phyloP scores from a whole-genome alignment of 2,113 vertebrate genomes.

The Grus americana region DNA sequence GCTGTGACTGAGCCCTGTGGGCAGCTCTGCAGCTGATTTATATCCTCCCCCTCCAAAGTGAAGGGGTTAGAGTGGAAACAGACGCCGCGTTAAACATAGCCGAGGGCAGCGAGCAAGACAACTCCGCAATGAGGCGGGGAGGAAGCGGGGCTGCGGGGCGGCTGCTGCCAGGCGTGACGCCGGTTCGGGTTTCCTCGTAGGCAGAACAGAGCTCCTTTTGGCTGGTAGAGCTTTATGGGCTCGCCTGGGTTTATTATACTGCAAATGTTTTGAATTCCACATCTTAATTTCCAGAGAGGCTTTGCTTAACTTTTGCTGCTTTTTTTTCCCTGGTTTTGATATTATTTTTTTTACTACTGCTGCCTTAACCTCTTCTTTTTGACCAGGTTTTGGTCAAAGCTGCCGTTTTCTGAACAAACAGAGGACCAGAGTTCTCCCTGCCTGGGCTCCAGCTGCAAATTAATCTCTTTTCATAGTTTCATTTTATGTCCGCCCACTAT shows the following conservation, averaged over 20 bases:
- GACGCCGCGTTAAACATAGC: constrained; percentile 7
- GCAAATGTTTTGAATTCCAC: constrained; percentile 67
- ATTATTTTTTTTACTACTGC: neutral
- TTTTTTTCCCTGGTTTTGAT: neutral
- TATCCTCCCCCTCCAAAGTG: constrained; percentile 19
- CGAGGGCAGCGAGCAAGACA: neutral
- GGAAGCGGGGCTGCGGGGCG: constrained; percentile 27
- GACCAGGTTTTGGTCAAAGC: constrained; percentile 9
- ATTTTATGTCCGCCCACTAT: constrained; percentile 38
- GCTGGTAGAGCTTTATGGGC: constrained; percentile 37
- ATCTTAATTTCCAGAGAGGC: constrained; percentile 47
- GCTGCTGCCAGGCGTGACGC: constrained; percentile 47
- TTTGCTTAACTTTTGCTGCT: constrained; percentile 38
- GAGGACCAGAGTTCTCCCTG: neutral
- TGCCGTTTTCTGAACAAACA: constrained; percentile 30
- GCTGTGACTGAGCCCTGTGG: constrained; percentile 65
- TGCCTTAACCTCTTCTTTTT: constrained; percentile 11
- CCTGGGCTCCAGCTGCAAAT: constrained; percentile 48
- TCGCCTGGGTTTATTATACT: constrained; percentile 50
- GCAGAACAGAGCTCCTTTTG: constrained; percentile 57
- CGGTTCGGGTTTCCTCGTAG: constrained; percentile 34
- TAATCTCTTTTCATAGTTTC: constrained; percentile 50
- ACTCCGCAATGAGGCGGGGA: neutral
- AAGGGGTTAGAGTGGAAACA: constrained; percentile 56
- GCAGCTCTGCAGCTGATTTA: constrained; percentile 59